These are phyloP conservation scores for Digitonthophagus gazella DNA, from an alignment of 2,888 invertebrate genomes.

Conservation along the genomic window DNA sequence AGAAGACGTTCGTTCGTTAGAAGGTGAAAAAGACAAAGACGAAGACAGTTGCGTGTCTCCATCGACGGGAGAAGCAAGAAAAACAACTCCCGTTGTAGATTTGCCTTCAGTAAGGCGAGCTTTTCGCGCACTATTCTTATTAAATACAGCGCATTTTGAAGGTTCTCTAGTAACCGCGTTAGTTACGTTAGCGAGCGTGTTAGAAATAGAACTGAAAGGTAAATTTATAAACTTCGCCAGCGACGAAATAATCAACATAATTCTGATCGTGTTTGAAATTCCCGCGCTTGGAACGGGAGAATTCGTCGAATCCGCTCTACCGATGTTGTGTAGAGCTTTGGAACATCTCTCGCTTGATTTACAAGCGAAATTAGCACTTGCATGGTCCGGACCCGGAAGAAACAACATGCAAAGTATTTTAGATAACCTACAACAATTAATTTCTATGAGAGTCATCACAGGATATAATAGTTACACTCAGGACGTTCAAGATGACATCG, in stretches of 20 bases:
- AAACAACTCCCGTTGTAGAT: conserved; percentile 59
- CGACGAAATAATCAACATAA: conserved; percentile 60
- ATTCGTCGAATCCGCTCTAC: conserved; percentile 79
- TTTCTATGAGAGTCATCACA: conserved; percentile 80
- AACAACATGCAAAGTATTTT: conserved; percentile 63
- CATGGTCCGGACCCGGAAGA: conserved; percentile 70
- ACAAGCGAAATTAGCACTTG: conserved; percentile 76
- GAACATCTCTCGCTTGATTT: conserved; percentile 69
- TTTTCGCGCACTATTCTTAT: conserved; percentile 54
- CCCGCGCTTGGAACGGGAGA: conserved; percentile 61
- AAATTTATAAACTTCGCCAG: conserved; percentile 38
- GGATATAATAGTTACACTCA: conserved; percentile 70
- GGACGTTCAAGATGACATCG: conserved; percentile 80
- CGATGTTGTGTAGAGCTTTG: conserved; percentile 74
- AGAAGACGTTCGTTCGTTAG: conserved; percentile 69
- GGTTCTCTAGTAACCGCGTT: conserved; percentile 73
- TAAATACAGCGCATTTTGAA: conserved; percentile 49
- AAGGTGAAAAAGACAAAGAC: conserved; percentile 84
- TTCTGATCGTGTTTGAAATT: conserved; percentile 50
- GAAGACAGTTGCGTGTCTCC: conserved; percentile 66
- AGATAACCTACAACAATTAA: conserved; percentile 81
- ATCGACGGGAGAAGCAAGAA: conserved; percentile 37
- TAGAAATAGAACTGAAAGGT: conserved; percentile 66
- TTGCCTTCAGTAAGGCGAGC: conserved; percentile 69
- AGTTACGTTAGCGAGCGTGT: conserved; percentile 67